These are phyloP conservation scores for Chrysemys picta DNA, from an alignment of 2,113 vertebrate species.

Conservation along the genomic window DNA sequence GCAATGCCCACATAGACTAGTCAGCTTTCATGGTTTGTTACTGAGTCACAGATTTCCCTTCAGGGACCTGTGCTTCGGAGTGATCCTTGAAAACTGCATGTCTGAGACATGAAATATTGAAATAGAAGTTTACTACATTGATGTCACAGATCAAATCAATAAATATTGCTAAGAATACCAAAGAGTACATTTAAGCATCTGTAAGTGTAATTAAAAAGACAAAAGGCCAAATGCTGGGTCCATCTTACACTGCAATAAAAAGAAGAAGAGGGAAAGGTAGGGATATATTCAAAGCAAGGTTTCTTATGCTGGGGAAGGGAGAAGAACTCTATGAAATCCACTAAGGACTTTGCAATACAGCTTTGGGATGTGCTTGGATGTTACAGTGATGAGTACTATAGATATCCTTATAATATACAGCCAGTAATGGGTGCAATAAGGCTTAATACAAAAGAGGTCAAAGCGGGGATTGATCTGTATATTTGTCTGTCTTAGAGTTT, in stretches of 20 bases:
- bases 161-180: too few relatives aligned
- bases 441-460: neutral
- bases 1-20: too few relatives aligned
- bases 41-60: neutral
- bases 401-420: neutral
- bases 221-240: too few relatives aligned
- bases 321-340: neutral
- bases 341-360: neutral
- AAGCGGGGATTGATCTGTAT: neutral
- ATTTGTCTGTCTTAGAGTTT: neutral
- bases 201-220: too few relatives aligned
- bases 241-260: too few relatives aligned
- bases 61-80: neutral
- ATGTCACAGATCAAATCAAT: neutral
- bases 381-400: neutral
- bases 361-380: neutral
- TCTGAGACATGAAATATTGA: neutral
- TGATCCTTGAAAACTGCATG: neutral
- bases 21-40: neutral
- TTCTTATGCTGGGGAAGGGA: neutral
- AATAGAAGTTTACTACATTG: neutral
- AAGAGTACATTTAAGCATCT: too few relatives aligned
- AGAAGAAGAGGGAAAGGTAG: neutral
- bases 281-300: neutral
- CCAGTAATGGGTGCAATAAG: neutral